Evolutionary conservation across 2,797 vertebrate species (phyloP).

Genomic region (Melanotaenia nigrans): DNA sequence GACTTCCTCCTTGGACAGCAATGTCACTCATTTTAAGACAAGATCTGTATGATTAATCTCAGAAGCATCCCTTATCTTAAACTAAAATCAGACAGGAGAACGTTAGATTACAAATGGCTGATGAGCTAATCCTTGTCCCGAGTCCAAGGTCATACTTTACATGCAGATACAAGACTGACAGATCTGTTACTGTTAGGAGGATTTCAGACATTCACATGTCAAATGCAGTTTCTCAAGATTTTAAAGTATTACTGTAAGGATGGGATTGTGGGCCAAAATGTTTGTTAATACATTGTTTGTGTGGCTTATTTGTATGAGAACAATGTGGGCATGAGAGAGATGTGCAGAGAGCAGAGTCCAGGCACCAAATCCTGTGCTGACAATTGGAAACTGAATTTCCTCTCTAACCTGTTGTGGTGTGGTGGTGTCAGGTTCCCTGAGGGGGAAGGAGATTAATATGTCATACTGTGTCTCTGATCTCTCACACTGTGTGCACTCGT

Average conservation of each 20-base stretch:
- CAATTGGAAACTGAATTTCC: conserved; percentile 59
- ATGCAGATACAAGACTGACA: conserved; percentile 1
- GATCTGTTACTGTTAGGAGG: background rate
- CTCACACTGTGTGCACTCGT: conserved; percentile 53
- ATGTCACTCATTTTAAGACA: background rate
- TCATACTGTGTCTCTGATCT: conserved; percentile 68
- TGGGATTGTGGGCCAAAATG: background rate
- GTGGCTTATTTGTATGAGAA: too few relatives aligned
- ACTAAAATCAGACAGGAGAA: background rate
- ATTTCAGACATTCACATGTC: background rate
- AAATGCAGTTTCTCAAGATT: background rate
- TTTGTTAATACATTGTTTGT: background rate
- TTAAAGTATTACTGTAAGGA: background rate
- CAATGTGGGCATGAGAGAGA: background rate
- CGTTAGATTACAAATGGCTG: background rate
- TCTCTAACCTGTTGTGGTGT: conserved; percentile 63
- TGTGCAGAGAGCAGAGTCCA: conserved; percentile 28
- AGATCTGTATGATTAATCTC: background rate
- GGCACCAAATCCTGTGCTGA: conserved; percentile 39
- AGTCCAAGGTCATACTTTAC: background rate
- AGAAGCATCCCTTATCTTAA: background rate
- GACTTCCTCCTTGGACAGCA: background rate
- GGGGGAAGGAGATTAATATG: conserved; percentile 69
- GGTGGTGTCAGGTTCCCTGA: conserved; percentile 62
- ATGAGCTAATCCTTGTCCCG: background rate